Conservation (phyloP, 2,888 invertebrate genomes). For the Callyntrura guangdongensis region DNA sequence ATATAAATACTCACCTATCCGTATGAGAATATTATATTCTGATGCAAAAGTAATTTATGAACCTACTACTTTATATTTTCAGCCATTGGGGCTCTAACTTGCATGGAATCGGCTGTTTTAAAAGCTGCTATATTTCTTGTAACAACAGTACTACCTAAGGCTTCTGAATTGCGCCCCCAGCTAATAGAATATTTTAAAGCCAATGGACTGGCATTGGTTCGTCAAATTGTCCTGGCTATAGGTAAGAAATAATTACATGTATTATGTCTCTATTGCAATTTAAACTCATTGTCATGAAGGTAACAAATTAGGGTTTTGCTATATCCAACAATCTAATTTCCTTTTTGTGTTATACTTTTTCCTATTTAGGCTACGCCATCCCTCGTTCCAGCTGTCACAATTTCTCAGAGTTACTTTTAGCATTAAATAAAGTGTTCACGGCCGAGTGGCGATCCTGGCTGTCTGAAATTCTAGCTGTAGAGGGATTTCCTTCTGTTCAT, state of each 20-base stretch:
- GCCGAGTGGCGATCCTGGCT: slow-evolving; percentile 83
- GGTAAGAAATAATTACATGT: no score
- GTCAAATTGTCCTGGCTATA: slow-evolving; percentile 81
- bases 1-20: no score
- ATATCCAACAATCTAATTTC: background rate
- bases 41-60: background rate
- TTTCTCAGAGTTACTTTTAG: slow-evolving; percentile 83
- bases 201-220: slow-evolving; percentile 79
- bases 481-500: slow-evolving; percentile 82
- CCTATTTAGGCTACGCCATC: slow-evolving; percentile 79
- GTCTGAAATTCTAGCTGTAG: slow-evolving; percentile 78
- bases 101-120: slow-evolving; percentile 80
- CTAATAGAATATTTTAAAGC: slow-evolving; percentile 80
- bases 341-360: background rate
- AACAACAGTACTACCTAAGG: slow-evolving; percentile 78
- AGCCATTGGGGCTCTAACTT: slow-evolving; percentile 80
- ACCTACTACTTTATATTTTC: slow-evolving; percentile 40
- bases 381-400: slow-evolving; percentile 82
- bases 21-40: no score
- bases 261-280: background rate
- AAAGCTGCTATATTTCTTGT: slow-evolving; percentile 82
- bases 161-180: slow-evolving; percentile 74
- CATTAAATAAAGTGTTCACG: slow-evolving; percentile 78
- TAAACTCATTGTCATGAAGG: no score
- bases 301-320: background rate